phyloP scores from a whole-genome alignment of 2,888 invertebrate genomes.

The Drosophila sordidapex region DNA sequence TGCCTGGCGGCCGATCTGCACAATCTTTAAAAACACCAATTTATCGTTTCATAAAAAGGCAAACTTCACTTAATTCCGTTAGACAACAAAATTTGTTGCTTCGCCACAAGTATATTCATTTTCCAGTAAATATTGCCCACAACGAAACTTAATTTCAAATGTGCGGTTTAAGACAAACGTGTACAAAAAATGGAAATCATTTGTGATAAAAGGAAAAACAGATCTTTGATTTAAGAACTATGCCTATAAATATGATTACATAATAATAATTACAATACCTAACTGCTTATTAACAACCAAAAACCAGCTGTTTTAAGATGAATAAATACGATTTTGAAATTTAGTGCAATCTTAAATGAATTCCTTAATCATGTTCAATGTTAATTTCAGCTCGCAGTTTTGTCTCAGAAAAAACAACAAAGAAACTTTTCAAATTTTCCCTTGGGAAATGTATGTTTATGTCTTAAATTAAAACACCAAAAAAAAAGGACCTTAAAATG shows the following conservation, averaged over 20 bases:
- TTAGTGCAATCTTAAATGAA: neutral
- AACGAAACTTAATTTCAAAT: constrained; percentile 40
- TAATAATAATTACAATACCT: neutral
- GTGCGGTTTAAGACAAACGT: neutral
- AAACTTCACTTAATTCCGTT: constrained; percentile 74
- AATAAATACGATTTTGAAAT: neutral
- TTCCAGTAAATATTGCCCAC: constrained; percentile 41
- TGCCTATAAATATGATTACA: neutral
- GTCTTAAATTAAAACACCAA: constrained; percentile 24
- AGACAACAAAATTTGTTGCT: constrained; percentile 40
- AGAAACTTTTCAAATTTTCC: constrained; percentile 23
- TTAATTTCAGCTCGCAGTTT: neutral
- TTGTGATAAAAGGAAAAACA: neutral
- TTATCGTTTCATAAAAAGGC: constrained; percentile 82
- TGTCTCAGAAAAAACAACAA: neutral
- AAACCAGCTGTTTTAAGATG: neutral
- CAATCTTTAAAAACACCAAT: constrained; percentile 82
- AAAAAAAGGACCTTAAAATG: constrained; percentile 31
- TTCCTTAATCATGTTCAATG: neutral
- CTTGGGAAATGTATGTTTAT: constrained; percentile 63
- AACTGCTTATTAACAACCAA: neutral
- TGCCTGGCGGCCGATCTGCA: constrained; percentile 39
- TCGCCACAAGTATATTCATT: constrained; percentile 49
- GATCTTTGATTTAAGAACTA: neutral
- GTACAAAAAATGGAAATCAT: neutral